These are phyloP conservation scores for Lasioglossum pauxillum DNA, from an alignment of 2,888 invertebrate species.

Conservation along the genomic window DNA sequence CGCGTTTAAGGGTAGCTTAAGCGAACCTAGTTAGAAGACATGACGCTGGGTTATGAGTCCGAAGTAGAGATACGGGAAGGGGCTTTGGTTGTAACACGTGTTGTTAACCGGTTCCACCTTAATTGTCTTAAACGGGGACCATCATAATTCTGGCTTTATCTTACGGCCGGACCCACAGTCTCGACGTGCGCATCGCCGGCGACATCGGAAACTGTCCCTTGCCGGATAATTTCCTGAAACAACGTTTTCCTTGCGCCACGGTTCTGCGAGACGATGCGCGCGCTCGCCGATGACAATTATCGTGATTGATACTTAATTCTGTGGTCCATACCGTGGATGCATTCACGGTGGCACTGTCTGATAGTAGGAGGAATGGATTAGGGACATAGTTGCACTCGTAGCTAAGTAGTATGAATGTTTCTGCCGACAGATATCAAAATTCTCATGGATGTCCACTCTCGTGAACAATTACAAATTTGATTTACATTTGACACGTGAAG, in stretches of 20 bases:
- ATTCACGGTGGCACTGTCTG: too few relatives aligned
- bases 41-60: conserved; percentile 76
- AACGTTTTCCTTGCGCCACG: background rate
- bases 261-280: background rate
- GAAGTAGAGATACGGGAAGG: conserved; percentile 72
- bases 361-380: too few relatives aligned
- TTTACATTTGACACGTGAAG: too few relatives aligned
- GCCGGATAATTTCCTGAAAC: conserved; percentile 31
- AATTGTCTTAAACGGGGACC: conserved; percentile 78
- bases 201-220: conserved; percentile 44
- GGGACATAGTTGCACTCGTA: too few relatives aligned
- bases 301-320: background rate
- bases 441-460: too few relatives aligned
- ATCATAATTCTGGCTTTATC: conserved; percentile 78
- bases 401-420: too few relatives aligned
- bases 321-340: too few relatives aligned
- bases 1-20: conserved; percentile 72
- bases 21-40: conserved; percentile 76
- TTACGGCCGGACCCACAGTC: conserved; percentile 34
- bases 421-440: too few relatives aligned
- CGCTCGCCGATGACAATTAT: background rate
- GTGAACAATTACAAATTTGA: too few relatives aligned
- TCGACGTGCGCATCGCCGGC: conserved; percentile 25
- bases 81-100: conserved; percentile 77
- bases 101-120: conserved; percentile 80